Evolutionary conservation across 2,113 vertebrate genomes (phyloP).

Genomic region (Osmerus eperlanus): DNA sequence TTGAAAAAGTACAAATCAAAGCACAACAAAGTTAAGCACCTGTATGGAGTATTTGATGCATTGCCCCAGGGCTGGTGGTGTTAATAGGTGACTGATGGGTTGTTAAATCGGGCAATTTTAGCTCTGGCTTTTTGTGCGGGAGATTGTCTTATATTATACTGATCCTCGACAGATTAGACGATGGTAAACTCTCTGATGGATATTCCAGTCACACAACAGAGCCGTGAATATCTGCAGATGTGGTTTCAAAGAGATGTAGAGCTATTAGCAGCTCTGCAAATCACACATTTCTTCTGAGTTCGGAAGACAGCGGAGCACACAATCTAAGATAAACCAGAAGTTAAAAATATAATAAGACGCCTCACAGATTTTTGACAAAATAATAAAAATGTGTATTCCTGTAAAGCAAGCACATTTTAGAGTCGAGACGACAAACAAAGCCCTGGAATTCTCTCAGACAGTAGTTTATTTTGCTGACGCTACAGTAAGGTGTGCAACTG

Average conservation of each 20-base stretch:
- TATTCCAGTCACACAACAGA: conserved; percentile 24
- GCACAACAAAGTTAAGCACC: too few relatives aligned
- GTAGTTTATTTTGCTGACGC: conserved; percentile 5
- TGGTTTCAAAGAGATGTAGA: not conserved
- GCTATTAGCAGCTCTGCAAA: not conserved
- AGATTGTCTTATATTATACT: conserved; percentile 24
- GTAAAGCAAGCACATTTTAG: not conserved
- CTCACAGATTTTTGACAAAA: too few relatives aligned
- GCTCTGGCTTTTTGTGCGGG: not conserved
- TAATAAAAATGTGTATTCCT: not conserved
- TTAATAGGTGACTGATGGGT: too few relatives aligned
- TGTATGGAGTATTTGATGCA: too few relatives aligned
- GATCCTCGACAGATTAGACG: conserved; percentile 18
- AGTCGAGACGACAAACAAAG: not conserved
- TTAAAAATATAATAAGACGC: not conserved
- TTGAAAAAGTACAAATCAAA: too few relatives aligned
- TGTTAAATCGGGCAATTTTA: too few relatives aligned
- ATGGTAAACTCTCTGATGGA: not conserved
- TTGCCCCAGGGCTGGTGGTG: too few relatives aligned
- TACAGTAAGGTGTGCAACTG: conserved; percentile 14
- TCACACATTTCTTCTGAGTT: not conserved
- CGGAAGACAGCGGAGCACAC: not conserved
- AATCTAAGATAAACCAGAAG: not conserved
- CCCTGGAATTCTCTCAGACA: not conserved
- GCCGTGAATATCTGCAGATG: not conserved